These are phyloP conservation scores for Mesembrinibis cayennensis DNA, from an alignment of 2,113 vertebrate species.

Conservation along the genomic window DNA sequence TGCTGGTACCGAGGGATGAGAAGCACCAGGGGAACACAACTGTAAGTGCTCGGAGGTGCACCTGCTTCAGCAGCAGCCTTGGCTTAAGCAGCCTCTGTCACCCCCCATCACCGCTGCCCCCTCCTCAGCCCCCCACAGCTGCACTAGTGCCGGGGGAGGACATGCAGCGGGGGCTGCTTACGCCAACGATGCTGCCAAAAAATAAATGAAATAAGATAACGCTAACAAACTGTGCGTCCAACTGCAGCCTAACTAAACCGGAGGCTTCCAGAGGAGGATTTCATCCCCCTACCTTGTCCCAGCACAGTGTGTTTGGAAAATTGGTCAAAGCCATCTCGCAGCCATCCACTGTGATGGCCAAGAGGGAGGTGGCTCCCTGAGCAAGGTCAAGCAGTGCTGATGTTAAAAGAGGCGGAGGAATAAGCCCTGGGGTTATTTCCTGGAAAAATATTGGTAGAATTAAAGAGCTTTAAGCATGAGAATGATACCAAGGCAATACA, in stretches of 20 bases:
- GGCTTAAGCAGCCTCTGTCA: not conserved
- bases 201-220: not conserved
- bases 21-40: not conserved
- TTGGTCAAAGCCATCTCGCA: not conserved
- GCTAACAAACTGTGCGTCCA: not conserved
- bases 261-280: not conserved
- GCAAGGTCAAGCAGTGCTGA: not conserved
- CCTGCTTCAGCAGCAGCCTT: not conserved
- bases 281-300: not conserved
- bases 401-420: not conserved
- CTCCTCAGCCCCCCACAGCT: not conserved
- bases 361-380: not conserved
- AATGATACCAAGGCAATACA: not conserved
- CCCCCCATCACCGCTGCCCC: not conserved
- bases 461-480: not conserved
- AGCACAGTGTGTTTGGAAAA: not conserved
- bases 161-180: not conserved
- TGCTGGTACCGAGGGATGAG: rapidly evolving
- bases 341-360: rapidly evolving
- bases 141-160: not conserved
- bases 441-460: not conserved
- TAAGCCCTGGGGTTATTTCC: not conserved
- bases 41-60: not conserved
- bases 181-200: not conserved
- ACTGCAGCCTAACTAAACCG: not conserved